A percentile compares a stretch with the other conserved stretches of the same genome.
Conservation (phyloP, 1,140 invertebrate species). For the Teleogryllus occipitalis region DNA sequence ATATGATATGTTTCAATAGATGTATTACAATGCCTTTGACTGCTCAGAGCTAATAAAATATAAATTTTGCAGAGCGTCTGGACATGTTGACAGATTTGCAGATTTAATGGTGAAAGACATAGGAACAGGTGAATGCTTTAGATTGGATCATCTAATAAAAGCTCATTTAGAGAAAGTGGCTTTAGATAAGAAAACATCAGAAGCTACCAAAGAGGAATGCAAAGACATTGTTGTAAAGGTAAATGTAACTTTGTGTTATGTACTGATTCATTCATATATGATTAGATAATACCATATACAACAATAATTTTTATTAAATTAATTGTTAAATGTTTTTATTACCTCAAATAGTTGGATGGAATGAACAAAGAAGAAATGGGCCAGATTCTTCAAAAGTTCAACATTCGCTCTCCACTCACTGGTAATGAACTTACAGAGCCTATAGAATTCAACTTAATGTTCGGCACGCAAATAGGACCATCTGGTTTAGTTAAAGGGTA, state of each 20-base stretch:
- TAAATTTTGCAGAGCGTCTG: constrained; percentile 66
- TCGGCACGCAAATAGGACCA: constrained; percentile 93
- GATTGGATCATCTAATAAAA: constrained; percentile 98
- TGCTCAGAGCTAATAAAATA: neutral
- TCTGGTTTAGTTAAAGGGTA: constrained; percentile 85
- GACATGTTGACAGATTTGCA: constrained; percentile 97
- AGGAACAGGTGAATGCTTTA: constrained; percentile 92
- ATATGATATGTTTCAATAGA: neutral
- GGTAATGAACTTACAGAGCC: constrained; percentile 91
- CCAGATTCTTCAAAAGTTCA: constrained; percentile 69
- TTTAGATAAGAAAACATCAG: constrained; percentile 71
- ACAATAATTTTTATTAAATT: neutral
- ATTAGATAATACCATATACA: neutral
- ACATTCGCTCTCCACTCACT: constrained; percentile 91
- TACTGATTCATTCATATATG: neutral
- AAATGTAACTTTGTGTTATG: neutral
- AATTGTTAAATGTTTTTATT: neutral
- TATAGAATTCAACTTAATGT: constrained; percentile 98
- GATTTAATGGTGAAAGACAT: constrained; percentile 99
- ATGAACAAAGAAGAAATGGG: constrained; percentile 86
- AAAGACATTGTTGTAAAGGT: constrained; percentile 70
- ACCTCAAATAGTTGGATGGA: constrained; percentile 57
- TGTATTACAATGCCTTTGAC: neutral
- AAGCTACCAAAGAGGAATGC: constrained; percentile 64
- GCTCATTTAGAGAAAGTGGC: constrained; percentile 84